phyloP scores from a whole-genome alignment of 2,888 invertebrate species.

The Mythimna impura region DNA sequence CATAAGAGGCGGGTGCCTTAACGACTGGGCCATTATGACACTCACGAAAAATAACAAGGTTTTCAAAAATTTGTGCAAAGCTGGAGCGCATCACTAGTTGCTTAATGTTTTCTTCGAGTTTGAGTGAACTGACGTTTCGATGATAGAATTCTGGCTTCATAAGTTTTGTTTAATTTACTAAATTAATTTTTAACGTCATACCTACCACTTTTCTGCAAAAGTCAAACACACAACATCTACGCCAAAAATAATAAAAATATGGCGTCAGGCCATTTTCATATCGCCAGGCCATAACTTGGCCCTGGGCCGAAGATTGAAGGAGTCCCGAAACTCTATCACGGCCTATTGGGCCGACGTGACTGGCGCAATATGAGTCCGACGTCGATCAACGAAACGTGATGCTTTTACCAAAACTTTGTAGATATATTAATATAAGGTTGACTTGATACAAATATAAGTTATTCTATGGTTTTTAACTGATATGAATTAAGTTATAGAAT shows the following conservation, averaged over 20 bases:
- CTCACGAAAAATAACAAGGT: no score
- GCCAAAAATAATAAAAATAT: conserved; percentile 37
- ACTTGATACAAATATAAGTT: conserved; percentile 13
- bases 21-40: no score
- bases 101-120: conserved; percentile 6
- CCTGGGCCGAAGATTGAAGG: conserved; percentile 51
- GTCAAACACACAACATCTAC: background rate
- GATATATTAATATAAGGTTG: conserved; percentile 15
- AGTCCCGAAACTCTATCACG: conserved; percentile 58
- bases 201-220: background rate
- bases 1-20: no score
- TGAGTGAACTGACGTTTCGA: background rate
- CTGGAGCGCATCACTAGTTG: no score
- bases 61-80: no score
- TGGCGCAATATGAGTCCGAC: conserved; percentile 47
- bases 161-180: background rate
- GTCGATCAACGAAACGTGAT: conserved; percentile 61
- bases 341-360: conserved; percentile 60
- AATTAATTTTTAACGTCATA: background rate
- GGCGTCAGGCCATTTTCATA: conserved; percentile 37
- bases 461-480: conserved; percentile 3
- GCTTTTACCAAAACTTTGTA: conserved; percentile 56
- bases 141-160: background rate
- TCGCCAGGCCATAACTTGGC: conserved; percentile 37
- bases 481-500: background rate